Percentiles rank a stretch among this genome's conserved stretches.
Conservation (phyloP, 2,888 invertebrate species). For the Cordilura impudica region DNA sequence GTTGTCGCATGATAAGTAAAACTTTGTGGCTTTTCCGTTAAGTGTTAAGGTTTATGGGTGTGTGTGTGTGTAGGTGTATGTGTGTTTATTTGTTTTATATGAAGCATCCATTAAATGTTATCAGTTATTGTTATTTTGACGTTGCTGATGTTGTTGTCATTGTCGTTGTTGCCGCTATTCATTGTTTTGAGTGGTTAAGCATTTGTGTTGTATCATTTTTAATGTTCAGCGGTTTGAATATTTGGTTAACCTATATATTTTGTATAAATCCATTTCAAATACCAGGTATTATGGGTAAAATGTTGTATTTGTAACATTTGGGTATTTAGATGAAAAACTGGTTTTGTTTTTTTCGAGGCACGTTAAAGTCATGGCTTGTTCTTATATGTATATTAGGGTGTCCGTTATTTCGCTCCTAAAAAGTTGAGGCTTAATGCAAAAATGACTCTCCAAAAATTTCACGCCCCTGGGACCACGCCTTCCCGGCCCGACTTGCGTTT, state of each 20-base stretch:
- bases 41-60: not conserved
- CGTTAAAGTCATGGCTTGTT: too few relatives aligned
- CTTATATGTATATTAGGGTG: too few relatives aligned
- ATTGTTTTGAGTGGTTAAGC: conserved; percentile 27
- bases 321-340: too few relatives aligned
- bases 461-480: too few relatives aligned
- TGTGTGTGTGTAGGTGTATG: not conserved
- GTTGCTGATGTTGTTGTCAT: not conserved
- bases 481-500: too few relatives aligned
- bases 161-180: conserved; percentile 7
- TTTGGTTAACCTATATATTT: not conserved
- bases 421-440: too few relatives aligned
- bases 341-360: too few relatives aligned
- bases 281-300: not conserved
- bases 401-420: too few relatives aligned
- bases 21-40: conserved; percentile 11
- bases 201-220: conserved; percentile 5
- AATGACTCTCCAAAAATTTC: too few relatives aligned
- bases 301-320: not conserved
- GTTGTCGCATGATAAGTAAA: conserved; percentile 41
- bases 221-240: not conserved
- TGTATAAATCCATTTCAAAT: too few relatives aligned
- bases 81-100: not conserved
- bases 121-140: conserved; percentile 47
- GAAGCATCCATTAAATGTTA: conserved; percentile 55